phyloP scores from a whole-genome alignment of 2,797 vertebrate species.

The Anguilla obscura region DNA sequence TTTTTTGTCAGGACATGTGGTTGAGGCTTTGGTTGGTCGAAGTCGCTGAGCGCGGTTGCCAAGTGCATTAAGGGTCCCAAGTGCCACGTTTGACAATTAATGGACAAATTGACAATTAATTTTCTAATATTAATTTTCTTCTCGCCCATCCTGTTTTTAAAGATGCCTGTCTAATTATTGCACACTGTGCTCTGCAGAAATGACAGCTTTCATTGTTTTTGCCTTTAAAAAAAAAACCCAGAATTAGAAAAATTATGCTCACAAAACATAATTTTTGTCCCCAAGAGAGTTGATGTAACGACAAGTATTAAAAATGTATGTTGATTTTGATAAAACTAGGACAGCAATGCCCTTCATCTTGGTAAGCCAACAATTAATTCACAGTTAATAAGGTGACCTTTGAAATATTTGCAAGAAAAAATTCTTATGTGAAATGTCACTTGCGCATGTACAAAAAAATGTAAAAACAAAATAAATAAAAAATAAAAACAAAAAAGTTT shows the following conservation, averaged over 20 bases:
- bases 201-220: slow-evolving; percentile 3
- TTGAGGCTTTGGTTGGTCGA: background rate
- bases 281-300: background rate
- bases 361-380: slow-evolving; percentile 43
- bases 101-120: background rate
- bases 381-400: slow-evolving; percentile 40
- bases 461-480: background rate
- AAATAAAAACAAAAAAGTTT: too few relatives aligned
- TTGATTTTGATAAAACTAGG: slow-evolving; percentile 45
- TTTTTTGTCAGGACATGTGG: background rate
- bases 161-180: background rate
- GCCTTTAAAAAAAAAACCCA: slow-evolving; percentile 18
- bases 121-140: slow-evolving; percentile 45
- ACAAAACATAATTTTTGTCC: background rate
- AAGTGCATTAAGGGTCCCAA: background rate
- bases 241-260: slow-evolving; percentile 28
- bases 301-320: slow-evolving; percentile 42
- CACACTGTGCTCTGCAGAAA: background rate
- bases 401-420: slow-evolving; percentile 42
- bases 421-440: slow-evolving; percentile 14
- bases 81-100: background rate
- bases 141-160: slow-evolving; percentile 30
- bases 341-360: slow-evolving; percentile 42
- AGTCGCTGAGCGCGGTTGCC: background rate
- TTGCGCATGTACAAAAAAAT: background rate